Base-by-base conservation (phyloP, 2,888 invertebrate species). In the Dynastes tityus region DNA sequence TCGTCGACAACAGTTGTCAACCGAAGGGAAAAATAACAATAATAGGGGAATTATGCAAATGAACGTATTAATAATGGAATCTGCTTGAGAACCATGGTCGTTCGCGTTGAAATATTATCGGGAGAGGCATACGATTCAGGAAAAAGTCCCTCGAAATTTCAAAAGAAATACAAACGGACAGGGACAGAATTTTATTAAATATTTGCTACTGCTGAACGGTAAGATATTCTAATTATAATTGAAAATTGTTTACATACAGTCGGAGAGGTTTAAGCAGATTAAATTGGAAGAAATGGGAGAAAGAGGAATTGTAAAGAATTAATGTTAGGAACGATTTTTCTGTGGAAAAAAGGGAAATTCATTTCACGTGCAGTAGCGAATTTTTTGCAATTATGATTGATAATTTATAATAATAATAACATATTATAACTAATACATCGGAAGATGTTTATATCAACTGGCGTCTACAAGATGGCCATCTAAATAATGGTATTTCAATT, bases 21-120 rank as follows among this genome's bases (percentile, higher is more conserved):
- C 16, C 67, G 67, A 22, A 61, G 61, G 27, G 29, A 61, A 29
- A 61, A 61, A 61, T 61, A 61, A 61, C 61, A 61, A 61, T 61
- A 61, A 61, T 61, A 61, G 27, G 9, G 61, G 61, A 61, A 61
- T 61, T 61, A 61, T 61, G 61, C 22, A 61, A 61, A 61, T 61
- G 61, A 61, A 61, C 27, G 61, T 29, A 29, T 61, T 61, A 16
- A 61, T 61, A 61, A 61, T 61, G 61, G 61, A 61, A 61, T 61
- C 61, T 61, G 6, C 8, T 29, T 61, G 11, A 22, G 61, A 61
- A 11, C 27, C 22, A 11, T 61, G 9, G 27, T 27, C 27, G 61
- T 11, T 61, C 22, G 8, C 29, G 61, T 61, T 29, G 61, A 61
- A 61, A 61, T 61, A 29, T 61, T 29, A 29, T 29, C 27, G 29